Evolutionary conservation across 2,888 invertebrate species (phyloP).

Genomic region (Onthophagus sagittarius): DNA sequence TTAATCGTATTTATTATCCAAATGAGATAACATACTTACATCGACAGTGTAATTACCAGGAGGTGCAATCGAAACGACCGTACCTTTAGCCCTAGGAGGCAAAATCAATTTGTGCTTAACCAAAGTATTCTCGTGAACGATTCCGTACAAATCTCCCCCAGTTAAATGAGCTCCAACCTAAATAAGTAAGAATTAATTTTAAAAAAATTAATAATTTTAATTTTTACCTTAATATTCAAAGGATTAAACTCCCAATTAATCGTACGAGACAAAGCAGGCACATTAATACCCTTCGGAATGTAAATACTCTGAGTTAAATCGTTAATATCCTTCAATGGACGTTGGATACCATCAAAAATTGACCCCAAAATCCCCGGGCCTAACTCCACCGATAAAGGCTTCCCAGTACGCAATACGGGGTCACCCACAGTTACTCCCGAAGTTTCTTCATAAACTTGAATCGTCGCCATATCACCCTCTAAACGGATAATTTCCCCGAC

Average conservation of each 20-base stretch:
- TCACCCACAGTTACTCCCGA: slow-evolving; percentile 99
- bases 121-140: slow-evolving; percentile 95
- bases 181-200: slow-evolving; percentile 28
- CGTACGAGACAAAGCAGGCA: slow-evolving; percentile 81
- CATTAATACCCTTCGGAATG: slow-evolving; percentile 98
- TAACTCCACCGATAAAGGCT: slow-evolving; percentile 96
- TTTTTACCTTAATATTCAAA: slow-evolving; percentile 65
- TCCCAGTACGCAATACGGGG: slow-evolving; percentile 97
- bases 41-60: slow-evolving; percentile 91
- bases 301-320: slow-evolving; percentile 95
- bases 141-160: slow-evolving; percentile 94
- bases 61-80: slow-evolving; percentile 92
- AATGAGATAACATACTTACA: slow-evolving; percentile 68
- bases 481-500: slow-evolving; percentile 99
- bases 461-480: slow-evolving; percentile 99
- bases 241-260: slow-evolving; percentile 92
- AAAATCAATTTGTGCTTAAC: slow-evolving; percentile 96
- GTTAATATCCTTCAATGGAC: slow-evolving; percentile 94
- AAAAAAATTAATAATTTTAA: slow-evolving; percentile 4
- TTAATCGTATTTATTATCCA: no score
- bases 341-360: slow-evolving; percentile 99
- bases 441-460: slow-evolving; percentile 95
- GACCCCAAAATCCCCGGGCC: slow-evolving; percentile 99
- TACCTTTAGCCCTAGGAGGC: slow-evolving; percentile 92
- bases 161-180: slow-evolving; percentile 95